Conservation (phyloP, 2,888 invertebrate genomes). For the Pheosia tremula region DNA sequence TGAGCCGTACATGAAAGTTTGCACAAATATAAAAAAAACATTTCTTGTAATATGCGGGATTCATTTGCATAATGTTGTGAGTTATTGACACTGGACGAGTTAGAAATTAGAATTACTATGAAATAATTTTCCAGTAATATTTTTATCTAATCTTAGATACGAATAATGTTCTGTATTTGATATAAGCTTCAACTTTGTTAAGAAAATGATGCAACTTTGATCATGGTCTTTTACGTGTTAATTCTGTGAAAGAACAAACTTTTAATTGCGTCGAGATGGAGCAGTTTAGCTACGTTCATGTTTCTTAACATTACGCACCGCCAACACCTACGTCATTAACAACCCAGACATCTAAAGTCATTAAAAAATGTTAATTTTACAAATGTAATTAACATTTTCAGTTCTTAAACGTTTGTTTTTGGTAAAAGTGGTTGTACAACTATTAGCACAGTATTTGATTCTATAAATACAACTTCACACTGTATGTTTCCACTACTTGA, state of each 20-base stretch:
- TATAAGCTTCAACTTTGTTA: not conserved
- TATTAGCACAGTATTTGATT: too few species aligned
- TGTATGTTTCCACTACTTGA: too few species aligned
- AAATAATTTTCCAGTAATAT: too few species aligned
- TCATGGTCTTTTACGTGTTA: constrained; percentile 9
- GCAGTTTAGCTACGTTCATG: not conserved
- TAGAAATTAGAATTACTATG: too few species aligned
- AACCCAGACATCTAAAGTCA: not conserved
- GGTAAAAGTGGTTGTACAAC: too few species aligned
- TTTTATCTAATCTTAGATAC: not conserved
- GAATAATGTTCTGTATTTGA: not conserved
- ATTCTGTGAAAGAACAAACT: constrained; percentile 28
- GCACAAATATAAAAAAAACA: not conserved
- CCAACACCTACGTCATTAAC: not conserved
- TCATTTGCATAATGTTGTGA: too few species aligned
- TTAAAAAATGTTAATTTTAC: too few species aligned
- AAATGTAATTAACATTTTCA: too few species aligned
- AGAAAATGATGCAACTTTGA: constrained; percentile 9
- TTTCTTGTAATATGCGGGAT: not conserved
- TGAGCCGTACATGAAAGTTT: not conserved
- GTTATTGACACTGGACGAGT: too few species aligned
- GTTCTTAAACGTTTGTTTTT: too few species aligned
- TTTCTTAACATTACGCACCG: not conserved
- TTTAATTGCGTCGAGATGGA: constrained; percentile 42
- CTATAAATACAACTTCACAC: too few species aligned